Conservation (phyloP, 2,113 vertebrate species). For the Chaenocephalus aceratus region DNA sequence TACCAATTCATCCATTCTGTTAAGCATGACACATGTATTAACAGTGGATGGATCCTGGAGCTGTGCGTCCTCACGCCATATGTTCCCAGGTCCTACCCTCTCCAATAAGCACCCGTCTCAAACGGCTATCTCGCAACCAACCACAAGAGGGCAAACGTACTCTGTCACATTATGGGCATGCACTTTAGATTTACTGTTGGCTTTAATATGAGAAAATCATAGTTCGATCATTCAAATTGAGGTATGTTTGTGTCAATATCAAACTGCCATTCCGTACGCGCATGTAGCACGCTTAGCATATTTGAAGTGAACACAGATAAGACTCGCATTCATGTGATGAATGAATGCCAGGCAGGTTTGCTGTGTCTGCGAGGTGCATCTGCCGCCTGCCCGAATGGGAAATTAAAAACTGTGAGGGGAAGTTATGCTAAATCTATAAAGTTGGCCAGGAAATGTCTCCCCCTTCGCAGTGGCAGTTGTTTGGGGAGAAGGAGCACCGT, state of each 20-base stretch:
- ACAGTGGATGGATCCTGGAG: constrained; percentile 84
- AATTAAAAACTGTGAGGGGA: constrained; percentile 81
- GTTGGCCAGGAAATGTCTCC: constrained; percentile 82
- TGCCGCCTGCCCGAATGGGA: constrained; percentile 79
- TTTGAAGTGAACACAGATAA: constrained; percentile 55
- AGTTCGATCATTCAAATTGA: constrained; percentile 3
- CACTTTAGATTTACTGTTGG: not conserved
- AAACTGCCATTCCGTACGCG: not conserved
- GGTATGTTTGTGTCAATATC: not conserved
- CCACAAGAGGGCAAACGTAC: constrained; percentile 74
- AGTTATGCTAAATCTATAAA: constrained; percentile 85
- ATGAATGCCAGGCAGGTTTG: constrained; percentile 68
- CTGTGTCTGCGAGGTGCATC: constrained; percentile 76
- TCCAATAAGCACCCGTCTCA: constrained; percentile 26
- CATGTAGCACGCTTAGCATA: not conserved
- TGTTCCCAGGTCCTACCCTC: constrained; percentile 72
- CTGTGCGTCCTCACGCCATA: constrained; percentile 83
- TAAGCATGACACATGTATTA: constrained; percentile 86
- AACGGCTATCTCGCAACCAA: constrained; percentile 38
- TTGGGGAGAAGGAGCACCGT: constrained; percentile 83
- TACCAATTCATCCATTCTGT: constrained; percentile 84
- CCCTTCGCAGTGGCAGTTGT: constrained; percentile 84
- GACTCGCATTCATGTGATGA: constrained; percentile 66
- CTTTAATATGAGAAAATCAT: not conserved
- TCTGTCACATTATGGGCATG: not conserved